Evolutionary conservation across 2,113 vertebrate species (phyloP).

Genomic region (Rhegmatorhina hoffmannsi): DNA sequence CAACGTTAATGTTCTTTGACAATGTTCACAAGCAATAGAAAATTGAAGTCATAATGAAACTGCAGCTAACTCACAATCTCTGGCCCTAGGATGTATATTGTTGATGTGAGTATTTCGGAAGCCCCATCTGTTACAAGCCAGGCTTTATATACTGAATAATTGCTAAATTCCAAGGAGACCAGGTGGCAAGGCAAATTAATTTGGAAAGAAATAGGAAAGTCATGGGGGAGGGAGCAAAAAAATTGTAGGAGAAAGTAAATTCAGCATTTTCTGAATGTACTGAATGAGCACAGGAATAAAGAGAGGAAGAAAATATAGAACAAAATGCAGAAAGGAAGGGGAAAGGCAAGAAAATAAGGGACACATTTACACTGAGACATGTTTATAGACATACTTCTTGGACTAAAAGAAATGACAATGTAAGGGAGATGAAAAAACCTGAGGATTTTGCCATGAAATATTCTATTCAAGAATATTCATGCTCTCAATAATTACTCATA

Average conservation of each 20-base stretch:
- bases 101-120: conserved; percentile 50
- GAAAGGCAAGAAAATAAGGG: neutral
- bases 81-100: conserved; percentile 42
- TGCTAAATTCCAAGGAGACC: conserved; percentile 54
- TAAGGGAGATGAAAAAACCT: neutral
- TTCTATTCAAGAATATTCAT: neutral
- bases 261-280: conserved; percentile 20
- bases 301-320: neutral
- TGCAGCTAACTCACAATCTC: conserved; percentile 36
- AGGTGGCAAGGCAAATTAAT: conserved; percentile 67
- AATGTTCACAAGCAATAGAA: conserved; percentile 52
- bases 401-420: neutral
- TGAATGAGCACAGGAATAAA: neutral
- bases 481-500: neutral
- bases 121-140: conserved; percentile 53
- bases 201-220: conserved; percentile 51
- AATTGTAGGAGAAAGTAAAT: conserved; percentile 23
- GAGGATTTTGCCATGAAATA: neutral
- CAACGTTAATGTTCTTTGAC: conserved; percentile 28
- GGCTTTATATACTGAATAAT: conserved; percentile 59
- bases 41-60: conserved; percentile 61
- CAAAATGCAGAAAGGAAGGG: neutral
- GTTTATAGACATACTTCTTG: neutral
- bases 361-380: neutral
- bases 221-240: neutral